Percentiles rank a stretch among this genome's conserved stretches.
These are phyloP conservation scores for Tenthredo scrophulariae DNA, from an alignment of 2,888 invertebrate genomes.

Conservation along the genomic window DNA sequence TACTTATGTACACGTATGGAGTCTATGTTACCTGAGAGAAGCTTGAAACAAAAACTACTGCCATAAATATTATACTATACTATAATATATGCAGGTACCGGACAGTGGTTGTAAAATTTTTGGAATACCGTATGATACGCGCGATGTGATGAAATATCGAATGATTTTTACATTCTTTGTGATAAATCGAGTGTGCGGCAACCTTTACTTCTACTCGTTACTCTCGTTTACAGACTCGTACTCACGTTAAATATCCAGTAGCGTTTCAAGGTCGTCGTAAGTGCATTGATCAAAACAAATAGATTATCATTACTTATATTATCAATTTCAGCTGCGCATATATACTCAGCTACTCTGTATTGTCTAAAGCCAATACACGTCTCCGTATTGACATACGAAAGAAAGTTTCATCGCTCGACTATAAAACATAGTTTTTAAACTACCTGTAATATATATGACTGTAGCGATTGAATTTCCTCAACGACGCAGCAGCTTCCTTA, in stretches of 20 bases:
- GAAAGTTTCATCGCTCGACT: not conserved
- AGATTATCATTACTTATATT: not conserved
- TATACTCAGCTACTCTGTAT: too few species aligned
- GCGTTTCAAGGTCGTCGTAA: slow-evolving; percentile 15
- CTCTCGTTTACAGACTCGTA: slow-evolving; percentile 3
- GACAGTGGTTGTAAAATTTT: too few species aligned
- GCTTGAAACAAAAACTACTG: not conserved
- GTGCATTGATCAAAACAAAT: slow-evolving; percentile 35
- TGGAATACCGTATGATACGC: too few species aligned
- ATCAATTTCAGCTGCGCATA: not conserved
- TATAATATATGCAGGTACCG: too few species aligned
- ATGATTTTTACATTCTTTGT: not conserved
- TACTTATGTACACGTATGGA: not conserved
- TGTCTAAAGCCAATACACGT: not conserved
- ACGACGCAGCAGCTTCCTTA: not conserved
- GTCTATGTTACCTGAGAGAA: not conserved
- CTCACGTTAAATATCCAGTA: slow-evolving; percentile 11
- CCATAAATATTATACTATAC: too few species aligned
- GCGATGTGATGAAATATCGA: not conserved
- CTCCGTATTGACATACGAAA: not conserved
- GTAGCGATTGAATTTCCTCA: not conserved
- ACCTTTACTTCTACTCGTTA: not conserved
- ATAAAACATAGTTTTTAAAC: not conserved
- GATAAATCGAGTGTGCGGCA: not conserved
- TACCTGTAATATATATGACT: not conserved